Conservation (phyloP, 2,888 invertebrate genomes). For the Agrilus cyanescens region DNA sequence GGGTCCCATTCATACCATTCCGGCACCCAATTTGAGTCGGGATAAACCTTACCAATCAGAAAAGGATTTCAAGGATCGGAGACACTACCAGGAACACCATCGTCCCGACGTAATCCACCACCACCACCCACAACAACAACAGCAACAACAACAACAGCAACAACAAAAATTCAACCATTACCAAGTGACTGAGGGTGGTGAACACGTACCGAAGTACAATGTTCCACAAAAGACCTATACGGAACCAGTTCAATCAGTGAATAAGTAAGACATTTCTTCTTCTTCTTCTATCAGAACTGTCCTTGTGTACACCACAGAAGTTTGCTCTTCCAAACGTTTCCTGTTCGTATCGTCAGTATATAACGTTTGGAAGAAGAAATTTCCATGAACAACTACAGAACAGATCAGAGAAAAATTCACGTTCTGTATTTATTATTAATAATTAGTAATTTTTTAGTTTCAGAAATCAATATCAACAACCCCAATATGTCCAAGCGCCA, state of each 20-base stretch:
- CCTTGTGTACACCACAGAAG: too few relatives aligned
- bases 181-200: conserved; percentile 42
- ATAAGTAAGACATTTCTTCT: not conserved
- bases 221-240: conserved; percentile 32
- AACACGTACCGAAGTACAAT: conserved; percentile 27
- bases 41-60: conserved; percentile 48
- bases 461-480: conserved; percentile 8
- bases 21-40: conserved; percentile 68
- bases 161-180: conserved; percentile 31
- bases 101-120: conserved; percentile 14
- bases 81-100: conserved; percentile 14
- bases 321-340: too few relatives aligned
- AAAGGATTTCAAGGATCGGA: conserved; percentile 14
- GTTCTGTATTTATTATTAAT: too few relatives aligned
- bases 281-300: too few relatives aligned
- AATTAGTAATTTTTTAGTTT: too few relatives aligned
- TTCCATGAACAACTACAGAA: too few relatives aligned
- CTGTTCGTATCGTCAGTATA: too few relatives aligned
- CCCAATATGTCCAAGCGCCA: conserved; percentile 23
- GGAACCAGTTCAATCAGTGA: conserved; percentile 20
- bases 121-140: conserved; percentile 10
- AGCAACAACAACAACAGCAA: conserved; percentile 8
- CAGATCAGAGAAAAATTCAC: too few relatives aligned
- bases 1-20: conserved; percentile 76
- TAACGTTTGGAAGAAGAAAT: too few relatives aligned